phyloP scores from a whole-genome alignment of 2,113 vertebrate genomes.

The Poecilia latipinna region DNA sequence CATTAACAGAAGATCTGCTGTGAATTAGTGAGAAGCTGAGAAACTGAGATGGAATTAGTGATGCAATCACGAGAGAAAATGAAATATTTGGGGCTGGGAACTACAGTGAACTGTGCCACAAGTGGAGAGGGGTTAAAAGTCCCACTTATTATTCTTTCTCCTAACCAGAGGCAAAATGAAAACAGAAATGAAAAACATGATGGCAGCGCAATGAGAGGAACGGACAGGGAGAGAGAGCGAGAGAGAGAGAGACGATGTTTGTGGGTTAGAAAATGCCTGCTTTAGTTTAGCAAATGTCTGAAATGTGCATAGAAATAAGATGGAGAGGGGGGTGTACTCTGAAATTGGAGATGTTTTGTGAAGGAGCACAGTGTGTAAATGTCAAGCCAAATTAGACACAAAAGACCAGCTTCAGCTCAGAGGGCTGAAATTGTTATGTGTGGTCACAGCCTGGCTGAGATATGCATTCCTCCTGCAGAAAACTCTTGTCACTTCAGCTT shows the following conservation, averaged over 20 bases:
- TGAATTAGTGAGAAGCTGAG: slow-evolving; percentile 11
- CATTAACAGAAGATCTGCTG: slow-evolving; percentile 22
- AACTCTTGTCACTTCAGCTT: slow-evolving; percentile 66
- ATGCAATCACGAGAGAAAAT: slow-evolving; percentile 3
- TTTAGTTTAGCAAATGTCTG: background rate
- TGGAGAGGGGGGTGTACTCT: slow-evolving; percentile 11
- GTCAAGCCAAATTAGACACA: slow-evolving; percentile 57
- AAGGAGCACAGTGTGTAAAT: slow-evolving; percentile 47
- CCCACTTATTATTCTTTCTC: slow-evolving; percentile 19
- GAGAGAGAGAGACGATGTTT: no score
- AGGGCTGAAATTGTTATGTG: slow-evolving; percentile 52
- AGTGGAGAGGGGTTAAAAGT: slow-evolving; percentile 23
- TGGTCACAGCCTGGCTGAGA: slow-evolving; percentile 57
- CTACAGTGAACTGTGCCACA: slow-evolving; percentile 12
- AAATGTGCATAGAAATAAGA: slow-evolving; percentile 28
- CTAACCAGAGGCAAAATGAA: slow-evolving; percentile 6
- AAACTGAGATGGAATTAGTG: slow-evolving; percentile 44
- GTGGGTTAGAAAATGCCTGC: background rate
- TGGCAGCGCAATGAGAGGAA: background rate
- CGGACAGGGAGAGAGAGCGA: no score
- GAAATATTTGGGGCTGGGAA: slow-evolving; percentile 35
- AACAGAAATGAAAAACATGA: slow-evolving; percentile 8
- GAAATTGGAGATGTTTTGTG: slow-evolving; percentile 24
- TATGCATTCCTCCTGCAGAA: slow-evolving; percentile 55
- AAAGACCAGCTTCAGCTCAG: slow-evolving; percentile 60